Evolutionary conservation across 2,888 invertebrate species (phyloP).

Genomic region (Cephonodes hylas): DNA sequence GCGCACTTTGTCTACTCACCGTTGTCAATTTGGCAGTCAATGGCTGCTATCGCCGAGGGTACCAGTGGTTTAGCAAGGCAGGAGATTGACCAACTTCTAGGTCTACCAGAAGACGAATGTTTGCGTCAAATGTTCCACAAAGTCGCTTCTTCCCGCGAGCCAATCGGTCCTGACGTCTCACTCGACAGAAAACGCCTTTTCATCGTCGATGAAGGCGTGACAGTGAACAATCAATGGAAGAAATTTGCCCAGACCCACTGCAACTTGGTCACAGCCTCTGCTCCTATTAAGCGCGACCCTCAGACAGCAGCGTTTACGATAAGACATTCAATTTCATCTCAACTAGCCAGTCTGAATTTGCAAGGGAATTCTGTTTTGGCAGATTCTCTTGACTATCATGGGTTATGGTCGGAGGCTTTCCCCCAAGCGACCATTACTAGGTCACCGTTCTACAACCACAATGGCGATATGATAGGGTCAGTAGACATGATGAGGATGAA

Average conservation of each 20-base stretch:
- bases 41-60: conserved; percentile 30
- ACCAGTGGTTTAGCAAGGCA: conserved; percentile 20
- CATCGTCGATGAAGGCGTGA: conserved; percentile 27
- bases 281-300: conserved; percentile 24
- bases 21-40: conserved; percentile 22
- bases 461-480: conserved; percentile 25
- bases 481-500: conserved; percentile 32
- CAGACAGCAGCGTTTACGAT: conserved; percentile 17
- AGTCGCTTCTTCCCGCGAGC: conserved; percentile 19
- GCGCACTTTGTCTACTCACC: conserved; percentile 21
- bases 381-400: conserved; percentile 32
- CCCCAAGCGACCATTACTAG: conserved; percentile 22
- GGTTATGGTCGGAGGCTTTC: conserved; percentile 33
- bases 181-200: conserved; percentile 26
- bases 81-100: conserved; percentile 28
- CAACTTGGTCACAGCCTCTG: conserved; percentile 19
- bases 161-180: conserved; percentile 19
- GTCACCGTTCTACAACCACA: conserved; percentile 28
- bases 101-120: conserved; percentile 29
- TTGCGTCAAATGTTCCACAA: conserved; percentile 28
- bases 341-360: conserved; percentile 20
- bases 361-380: conserved; percentile 33
- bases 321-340: conserved; percentile 18
- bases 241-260: conserved; percentile 20
- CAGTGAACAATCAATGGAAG: conserved; percentile 28